Evolutionary conservation across 2,113 vertebrate genomes (phyloP).

Genomic region (Butastur rufipennis): DNA sequence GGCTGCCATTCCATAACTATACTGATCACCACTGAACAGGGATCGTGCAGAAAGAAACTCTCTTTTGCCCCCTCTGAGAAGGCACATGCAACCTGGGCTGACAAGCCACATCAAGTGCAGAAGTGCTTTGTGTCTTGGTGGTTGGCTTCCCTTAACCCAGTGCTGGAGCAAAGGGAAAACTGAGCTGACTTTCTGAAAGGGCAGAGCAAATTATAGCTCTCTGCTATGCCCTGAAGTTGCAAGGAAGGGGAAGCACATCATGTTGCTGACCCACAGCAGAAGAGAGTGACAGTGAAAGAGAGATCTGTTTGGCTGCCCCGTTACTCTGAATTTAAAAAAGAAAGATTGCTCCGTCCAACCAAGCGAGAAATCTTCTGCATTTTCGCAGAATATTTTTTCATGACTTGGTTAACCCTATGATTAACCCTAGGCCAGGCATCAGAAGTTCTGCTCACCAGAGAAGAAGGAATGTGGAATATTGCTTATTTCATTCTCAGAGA

Average conservation of each 20-base stretch:
- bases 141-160: neutral
- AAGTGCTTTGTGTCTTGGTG: neutral
- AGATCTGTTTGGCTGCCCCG: neutral
- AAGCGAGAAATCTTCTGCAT: conserved; percentile 44
- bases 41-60: neutral
- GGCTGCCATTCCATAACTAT: neutral
- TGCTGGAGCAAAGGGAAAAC: neutral
- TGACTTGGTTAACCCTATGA: conserved; percentile 52
- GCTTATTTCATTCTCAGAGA: conserved; percentile 9
- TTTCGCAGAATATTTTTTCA: conserved; percentile 46
- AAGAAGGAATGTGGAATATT: neutral
- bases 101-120: neutral
- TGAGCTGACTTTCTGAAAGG: neutral
- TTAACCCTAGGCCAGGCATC: conserved; percentile 39
- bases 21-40: neutral
- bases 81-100: neutral
- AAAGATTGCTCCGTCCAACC: conserved; percentile 21
- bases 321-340: conserved; percentile 12
- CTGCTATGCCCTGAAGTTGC: neutral
- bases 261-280: conserved; percentile 16
- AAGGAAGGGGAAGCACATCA: neutral
- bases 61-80: neutral
- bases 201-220: neutral
- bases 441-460: neutral
- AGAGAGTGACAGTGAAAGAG: neutral